Evolutionary conservation across 1,140 invertebrate genomes (phyloP).

Genomic region (Aphelinus atriplicis): DNA sequence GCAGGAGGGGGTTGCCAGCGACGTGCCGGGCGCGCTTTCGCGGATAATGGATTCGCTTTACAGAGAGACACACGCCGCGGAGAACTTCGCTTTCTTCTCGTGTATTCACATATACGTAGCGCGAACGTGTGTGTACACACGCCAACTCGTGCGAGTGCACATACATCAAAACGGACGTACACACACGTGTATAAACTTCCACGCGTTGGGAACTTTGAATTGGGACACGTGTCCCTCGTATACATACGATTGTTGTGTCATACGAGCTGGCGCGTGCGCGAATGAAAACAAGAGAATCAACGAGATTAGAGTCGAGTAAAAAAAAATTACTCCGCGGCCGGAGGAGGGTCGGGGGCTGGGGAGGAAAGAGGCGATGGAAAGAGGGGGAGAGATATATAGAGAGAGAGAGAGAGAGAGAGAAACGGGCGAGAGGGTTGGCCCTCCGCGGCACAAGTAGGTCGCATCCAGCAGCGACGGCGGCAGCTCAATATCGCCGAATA

Average conservation of each 20-base stretch:
- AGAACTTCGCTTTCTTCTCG: too few species aligned
- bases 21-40: too few species aligned
- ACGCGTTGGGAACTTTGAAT: slow-evolving; percentile 7
- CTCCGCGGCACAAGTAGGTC: slow-evolving; percentile 56
- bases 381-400: not conserved
- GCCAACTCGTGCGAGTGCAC: not conserved
- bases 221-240: not conserved
- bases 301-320: not conserved
- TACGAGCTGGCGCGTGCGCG: slow-evolving; percentile 5
- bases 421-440: slow-evolving; percentile 50
- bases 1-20: too few species aligned
- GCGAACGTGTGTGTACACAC: too few species aligned
- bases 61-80: too few species aligned
- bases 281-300: slow-evolving; percentile 40
- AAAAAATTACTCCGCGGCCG: too few species aligned
- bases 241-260: not conserved
- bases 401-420: slow-evolving; percentile 37
- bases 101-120: too few species aligned
- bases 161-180: not conserved
- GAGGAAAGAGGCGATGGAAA: not conserved
- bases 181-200: not conserved
- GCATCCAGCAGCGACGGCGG: slow-evolving; percentile 56
- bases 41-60: slow-evolving; percentile 18
- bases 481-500: slow-evolving; percentile 62
- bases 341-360: not conserved